phyloP scores from a whole-genome alignment of 2,888 invertebrate genomes.

The Prosopocoilus inquinatus region DNA sequence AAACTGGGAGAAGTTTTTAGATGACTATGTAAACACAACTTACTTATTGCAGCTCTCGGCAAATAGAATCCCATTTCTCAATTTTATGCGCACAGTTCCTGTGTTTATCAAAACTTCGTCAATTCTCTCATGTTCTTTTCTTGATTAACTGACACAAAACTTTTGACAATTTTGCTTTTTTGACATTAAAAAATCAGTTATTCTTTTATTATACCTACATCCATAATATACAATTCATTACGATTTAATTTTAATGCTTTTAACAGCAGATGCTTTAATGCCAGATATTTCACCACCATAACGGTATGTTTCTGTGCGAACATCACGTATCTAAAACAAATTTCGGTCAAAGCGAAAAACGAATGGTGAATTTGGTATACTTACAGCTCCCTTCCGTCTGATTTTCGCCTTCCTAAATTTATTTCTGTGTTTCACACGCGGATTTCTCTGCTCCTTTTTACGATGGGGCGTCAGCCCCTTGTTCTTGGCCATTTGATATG shows the following conservation, averaged over 20 bases:
- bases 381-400: slow-evolving; percentile 88
- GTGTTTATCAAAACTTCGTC: no score
- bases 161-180: no score
- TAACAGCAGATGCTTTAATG: slow-evolving; percentile 84
- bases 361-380: slow-evolving; percentile 22
- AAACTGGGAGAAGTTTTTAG: no score
- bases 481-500: slow-evolving; percentile 93
- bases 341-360: not conserved
- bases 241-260: slow-evolving; percentile 83
- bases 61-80: no score
- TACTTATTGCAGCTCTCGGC: no score
- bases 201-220: no score
- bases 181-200: no score
- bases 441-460: slow-evolving; percentile 91
- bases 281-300: slow-evolving; percentile 94
- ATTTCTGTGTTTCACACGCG: slow-evolving; percentile 89
- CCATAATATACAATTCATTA: not conserved
- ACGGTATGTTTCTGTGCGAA: slow-evolving; percentile 73
- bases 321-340: slow-evolving; percentile 65
- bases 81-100: no score
- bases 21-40: no score
- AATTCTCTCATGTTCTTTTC: no score
- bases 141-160: no score
- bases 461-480: slow-evolving; percentile 89
- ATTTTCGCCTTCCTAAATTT: slow-evolving; percentile 92